Conservation (phyloP, 2,888 invertebrate species). For the Automeris io region DNA sequence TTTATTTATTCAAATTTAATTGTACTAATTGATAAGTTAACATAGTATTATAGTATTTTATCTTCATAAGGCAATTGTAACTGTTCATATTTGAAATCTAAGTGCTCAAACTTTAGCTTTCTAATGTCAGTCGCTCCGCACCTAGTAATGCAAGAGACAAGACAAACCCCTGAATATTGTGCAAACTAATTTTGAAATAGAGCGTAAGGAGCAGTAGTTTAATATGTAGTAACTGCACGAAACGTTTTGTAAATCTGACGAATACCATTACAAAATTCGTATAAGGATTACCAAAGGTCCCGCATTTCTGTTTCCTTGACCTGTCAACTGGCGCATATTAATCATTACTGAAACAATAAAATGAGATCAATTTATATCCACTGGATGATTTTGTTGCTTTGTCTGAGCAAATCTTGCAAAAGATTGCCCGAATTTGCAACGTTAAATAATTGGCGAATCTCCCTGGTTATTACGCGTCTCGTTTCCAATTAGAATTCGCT, state of each 20-base stretch:
- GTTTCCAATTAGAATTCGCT: slow-evolving; percentile 18
- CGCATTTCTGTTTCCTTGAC: slow-evolving; percentile 20
- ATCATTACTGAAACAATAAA: background rate
- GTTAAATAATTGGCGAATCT: no score
- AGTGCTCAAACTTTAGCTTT: slow-evolving; percentile 1
- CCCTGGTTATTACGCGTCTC: no score
- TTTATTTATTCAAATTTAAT: no score
- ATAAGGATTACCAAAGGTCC: slow-evolving; percentile 41
- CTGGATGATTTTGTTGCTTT: background rate
- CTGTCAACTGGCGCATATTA: slow-evolving; percentile 15
- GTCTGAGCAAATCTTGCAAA: no score
- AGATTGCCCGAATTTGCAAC: no score
- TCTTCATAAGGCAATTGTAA: no score
- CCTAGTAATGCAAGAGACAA: slow-evolving; percentile 36
- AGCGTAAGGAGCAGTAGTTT: slow-evolving; percentile 52
- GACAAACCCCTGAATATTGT: slow-evolving; percentile 32
- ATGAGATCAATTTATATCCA: slow-evolving; percentile 1
- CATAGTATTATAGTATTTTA: no score
- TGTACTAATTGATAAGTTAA: no score
- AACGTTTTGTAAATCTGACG: slow-evolving; percentile 50
- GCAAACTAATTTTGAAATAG: slow-evolving; percentile 66
- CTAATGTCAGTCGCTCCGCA: slow-evolving; percentile 15
- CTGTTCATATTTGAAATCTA: slow-evolving; percentile 4
- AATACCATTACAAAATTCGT: slow-evolving; percentile 49
- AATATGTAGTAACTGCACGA: slow-evolving; percentile 44